Percentiles rank a stretch among this genome's conserved stretches.
Evolutionary conservation across 2,797 vertebrate genomes (phyloP).

Genomic region (Australoheros facetus): DNA sequence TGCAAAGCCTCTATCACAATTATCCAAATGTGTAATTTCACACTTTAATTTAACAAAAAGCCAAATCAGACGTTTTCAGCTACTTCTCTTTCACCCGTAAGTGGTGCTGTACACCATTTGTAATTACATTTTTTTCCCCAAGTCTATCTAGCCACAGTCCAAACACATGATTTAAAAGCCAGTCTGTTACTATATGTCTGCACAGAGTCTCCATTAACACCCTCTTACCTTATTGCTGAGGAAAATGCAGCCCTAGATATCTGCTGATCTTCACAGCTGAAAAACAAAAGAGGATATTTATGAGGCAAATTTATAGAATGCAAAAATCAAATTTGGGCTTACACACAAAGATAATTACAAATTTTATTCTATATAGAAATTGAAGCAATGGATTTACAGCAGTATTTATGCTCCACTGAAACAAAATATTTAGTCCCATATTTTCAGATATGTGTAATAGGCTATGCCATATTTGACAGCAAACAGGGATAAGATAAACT

Average conservation of each 20-base stretch:
- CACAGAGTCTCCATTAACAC: not conserved
- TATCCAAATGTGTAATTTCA: constrained; percentile 14
- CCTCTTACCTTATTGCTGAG: constrained; percentile 71
- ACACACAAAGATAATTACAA: not conserved
- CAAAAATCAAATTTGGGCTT: not conserved
- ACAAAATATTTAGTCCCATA: not conserved
- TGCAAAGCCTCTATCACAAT: not conserved
- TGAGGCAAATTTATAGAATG: constrained; percentile 9
- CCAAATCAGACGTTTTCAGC: constrained; percentile 14
- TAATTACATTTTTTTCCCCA: not conserved
- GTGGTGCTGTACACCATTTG: constrained; percentile 19
- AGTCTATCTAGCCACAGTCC: not conserved
- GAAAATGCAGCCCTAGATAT: constrained; percentile 55
- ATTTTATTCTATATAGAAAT: not conserved
- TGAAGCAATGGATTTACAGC: not conserved
- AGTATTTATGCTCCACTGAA: not conserved
- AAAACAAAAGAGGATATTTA: constrained; percentile 48
- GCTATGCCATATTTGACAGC: constrained; percentile 14
- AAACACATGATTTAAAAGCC: not conserved
- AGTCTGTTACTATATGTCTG: not conserved
- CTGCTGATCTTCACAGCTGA: constrained; percentile 75
- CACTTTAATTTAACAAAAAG: not conserved
- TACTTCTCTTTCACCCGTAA: not conserved
- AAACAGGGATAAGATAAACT: constrained; percentile 19
- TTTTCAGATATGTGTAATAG: constrained; percentile 26